Base-by-base conservation (phyloP, 1,140 invertebrate genomes). In the Holotrichia oblita region DNA sequence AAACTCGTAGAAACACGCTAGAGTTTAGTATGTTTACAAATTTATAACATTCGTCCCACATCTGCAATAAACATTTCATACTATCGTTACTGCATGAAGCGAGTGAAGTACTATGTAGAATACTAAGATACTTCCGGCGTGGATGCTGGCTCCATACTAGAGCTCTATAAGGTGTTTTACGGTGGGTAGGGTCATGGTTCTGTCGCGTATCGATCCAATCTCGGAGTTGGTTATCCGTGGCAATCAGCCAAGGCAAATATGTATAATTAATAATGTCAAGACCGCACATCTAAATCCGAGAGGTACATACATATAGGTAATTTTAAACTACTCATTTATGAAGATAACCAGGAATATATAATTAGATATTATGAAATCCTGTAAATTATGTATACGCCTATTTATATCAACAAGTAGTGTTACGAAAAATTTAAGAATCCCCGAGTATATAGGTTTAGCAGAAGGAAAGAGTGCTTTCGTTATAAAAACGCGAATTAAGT, bases 121-220 rank as follows among this genome's bases (percentile, higher is more conserved):
- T 55, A 34, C 48, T 55, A 55, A 55, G 48, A 55, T 55, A 55
- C 14, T n/a, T 17, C 6, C 17, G 48, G 14, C 17, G 20, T 17
- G 61, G 61, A 69, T 69, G 61, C 22, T 69, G 61, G 8, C 22
- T 14, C 17, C 8, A 22, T 27, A 69, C 61, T 27, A 6, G 48
- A 48, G 44, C 61, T n/a, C 27, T 34, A 1, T 34, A 69, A 27
- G 61, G 61, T 69, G 61, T 69, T 69, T 69, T 20, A 34, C 9
- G 22, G 61, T 69, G 61, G 61, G 22, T 69, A 69, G 22, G 61
- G 61, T 69, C 61, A 69, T 69, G 61, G 61, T 69, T 12, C 22
- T 69, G 61, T 69, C 27, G 61, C 61, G 27, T 69, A 69, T 69
- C 61, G 61, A 69, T 69, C 61, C 61, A 69, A 24, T 27, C 61